Evolutionary conservation across 2,113 vertebrate genomes (phyloP).

Genomic region (Dipodomys spectabilis): DNA sequence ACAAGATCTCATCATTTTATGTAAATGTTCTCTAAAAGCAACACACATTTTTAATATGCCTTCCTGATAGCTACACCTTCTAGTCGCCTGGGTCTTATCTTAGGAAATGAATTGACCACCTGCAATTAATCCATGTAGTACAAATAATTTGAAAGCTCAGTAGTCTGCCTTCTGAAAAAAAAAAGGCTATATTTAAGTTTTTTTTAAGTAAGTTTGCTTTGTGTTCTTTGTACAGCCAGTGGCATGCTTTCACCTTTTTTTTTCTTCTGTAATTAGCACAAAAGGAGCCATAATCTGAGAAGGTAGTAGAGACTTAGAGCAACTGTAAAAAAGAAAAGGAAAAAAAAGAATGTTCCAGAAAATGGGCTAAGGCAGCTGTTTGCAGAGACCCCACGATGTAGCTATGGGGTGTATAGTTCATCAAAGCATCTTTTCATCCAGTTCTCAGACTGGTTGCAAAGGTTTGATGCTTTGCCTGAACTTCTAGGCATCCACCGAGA

Average conservation of each 20-base stretch:
- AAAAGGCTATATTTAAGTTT: slow-evolving; percentile 84
- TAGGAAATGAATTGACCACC: slow-evolving; percentile 80
- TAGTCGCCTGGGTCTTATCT: slow-evolving; percentile 79
- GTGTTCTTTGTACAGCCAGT: slow-evolving; percentile 87
- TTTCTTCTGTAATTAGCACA: slow-evolving; percentile 86
- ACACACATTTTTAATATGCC: neutral
- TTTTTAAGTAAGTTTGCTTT: slow-evolving; percentile 83
- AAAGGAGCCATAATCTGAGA: slow-evolving; percentile 87
- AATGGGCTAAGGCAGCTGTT: slow-evolving; percentile 68
- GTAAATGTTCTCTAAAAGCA: slow-evolving; percentile 16
- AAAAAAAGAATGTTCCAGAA: slow-evolving; percentile 80
- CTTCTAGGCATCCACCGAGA: neutral
- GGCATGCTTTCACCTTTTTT: slow-evolving; percentile 84
- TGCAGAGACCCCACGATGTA: neutral
- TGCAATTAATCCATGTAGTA: slow-evolving; percentile 82
- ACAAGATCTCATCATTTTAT: neutral
- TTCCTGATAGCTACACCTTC: slow-evolving; percentile 64
- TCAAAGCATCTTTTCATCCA: slow-evolving; percentile 19
- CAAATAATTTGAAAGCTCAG: slow-evolving; percentile 80
- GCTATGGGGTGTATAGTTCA: neutral
- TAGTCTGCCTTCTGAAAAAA: slow-evolving; percentile 84
- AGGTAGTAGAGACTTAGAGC: slow-evolving; percentile 80
- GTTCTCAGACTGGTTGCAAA: neutral
- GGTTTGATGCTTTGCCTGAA: slow-evolving; percentile 36
- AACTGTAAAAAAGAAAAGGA: slow-evolving; percentile 75